Evolutionary conservation across 2,113 vertebrate species (phyloP), one percentile per base, ranked within the genome.

Genomic region (Origma solitaria): DNA sequence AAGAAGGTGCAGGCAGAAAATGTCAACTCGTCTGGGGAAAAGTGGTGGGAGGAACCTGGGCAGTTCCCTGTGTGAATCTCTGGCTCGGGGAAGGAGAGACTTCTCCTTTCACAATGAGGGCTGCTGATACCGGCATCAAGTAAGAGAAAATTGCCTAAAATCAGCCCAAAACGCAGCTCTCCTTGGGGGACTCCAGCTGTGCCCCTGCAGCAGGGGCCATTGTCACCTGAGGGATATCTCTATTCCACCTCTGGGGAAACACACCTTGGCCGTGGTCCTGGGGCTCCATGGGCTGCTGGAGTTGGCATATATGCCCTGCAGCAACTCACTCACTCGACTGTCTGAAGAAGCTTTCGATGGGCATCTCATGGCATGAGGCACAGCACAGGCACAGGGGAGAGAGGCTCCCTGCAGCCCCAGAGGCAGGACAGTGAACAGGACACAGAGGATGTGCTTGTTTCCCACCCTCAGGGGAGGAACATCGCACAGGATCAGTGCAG

Each of bases 311-410:
- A 11, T 49, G 3, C 64, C 37, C 68, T 61, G 37, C 33, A 27
- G 25, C 0, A 2, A 49, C 53, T 40, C 53, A 18, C 35, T 68
- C 1, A 44, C 16, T 15, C 6, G 0, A 10, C 27, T 16, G 24
- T 7, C 4, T 18, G 31, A 11, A 51, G 56, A 24, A 24, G 1
- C 15, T 49, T 64, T 3, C n/a, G 54, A 10, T 2, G 18, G 45
- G 15, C 10, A 6, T 44, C 37, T 69, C 37, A 6, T 1, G 24
- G 71, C 54, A 80, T 0, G 0, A 65, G 23, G 25, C 15, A 5
- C 61, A 40, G 57, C 5, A 2, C 33, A 68, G 38, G 13, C 37
- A 44, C 1, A 7, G 37, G 61, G 40, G 90, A 45, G 7, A 60
- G 60, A 88, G 25, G 22, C 25, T 69, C 28, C 37, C 65, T 35